Conservation (phyloP, 2,888 invertebrate species). For the Sinohyriopsis cumingii region DNA sequence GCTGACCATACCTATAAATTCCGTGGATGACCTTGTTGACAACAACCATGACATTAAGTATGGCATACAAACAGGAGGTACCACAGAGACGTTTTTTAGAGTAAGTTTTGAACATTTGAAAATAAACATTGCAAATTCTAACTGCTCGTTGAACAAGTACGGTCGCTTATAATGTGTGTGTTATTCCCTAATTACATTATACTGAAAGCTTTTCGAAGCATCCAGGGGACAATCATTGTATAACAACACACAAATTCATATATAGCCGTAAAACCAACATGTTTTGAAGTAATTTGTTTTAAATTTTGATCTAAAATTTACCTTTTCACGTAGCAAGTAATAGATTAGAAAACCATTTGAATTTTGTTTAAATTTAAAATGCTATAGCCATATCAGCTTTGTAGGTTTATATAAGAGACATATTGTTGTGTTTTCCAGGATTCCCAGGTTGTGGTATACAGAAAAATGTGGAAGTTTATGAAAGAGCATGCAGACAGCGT, state of each 20-base stretch:
- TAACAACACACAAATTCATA: too few relatives aligned
- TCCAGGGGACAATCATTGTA: too few relatives aligned
- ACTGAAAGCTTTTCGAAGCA: too few relatives aligned
- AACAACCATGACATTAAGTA: constrained; percentile 95
- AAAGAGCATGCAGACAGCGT: constrained; percentile 73
- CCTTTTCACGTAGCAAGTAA: too few relatives aligned
- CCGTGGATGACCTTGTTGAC: constrained; percentile 94
- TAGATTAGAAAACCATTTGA: too few relatives aligned
- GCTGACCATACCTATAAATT: constrained; percentile 84
- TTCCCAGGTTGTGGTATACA: constrained; percentile 88
- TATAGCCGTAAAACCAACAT: too few relatives aligned
- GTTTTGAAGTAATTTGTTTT: too few relatives aligned
- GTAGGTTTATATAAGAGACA: neutral
- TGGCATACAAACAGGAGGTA: constrained; percentile 92
- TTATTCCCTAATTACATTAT: too few relatives aligned
- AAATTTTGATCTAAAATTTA: too few relatives aligned
- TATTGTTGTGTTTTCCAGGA: constrained; percentile 75
- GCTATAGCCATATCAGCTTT: neutral
- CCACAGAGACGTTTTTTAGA: constrained; percentile 94
- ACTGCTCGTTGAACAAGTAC: too few relatives aligned
- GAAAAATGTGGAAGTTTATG: constrained; percentile 96
- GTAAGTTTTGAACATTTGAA: constrained; percentile 75
- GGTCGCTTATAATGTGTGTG: too few relatives aligned
- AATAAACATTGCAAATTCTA: neutral
- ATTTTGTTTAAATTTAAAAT: neutral